phyloP scores from a whole-genome alignment of 2,113 vertebrate species.

The Datnioides undecimradiatus region DNA sequence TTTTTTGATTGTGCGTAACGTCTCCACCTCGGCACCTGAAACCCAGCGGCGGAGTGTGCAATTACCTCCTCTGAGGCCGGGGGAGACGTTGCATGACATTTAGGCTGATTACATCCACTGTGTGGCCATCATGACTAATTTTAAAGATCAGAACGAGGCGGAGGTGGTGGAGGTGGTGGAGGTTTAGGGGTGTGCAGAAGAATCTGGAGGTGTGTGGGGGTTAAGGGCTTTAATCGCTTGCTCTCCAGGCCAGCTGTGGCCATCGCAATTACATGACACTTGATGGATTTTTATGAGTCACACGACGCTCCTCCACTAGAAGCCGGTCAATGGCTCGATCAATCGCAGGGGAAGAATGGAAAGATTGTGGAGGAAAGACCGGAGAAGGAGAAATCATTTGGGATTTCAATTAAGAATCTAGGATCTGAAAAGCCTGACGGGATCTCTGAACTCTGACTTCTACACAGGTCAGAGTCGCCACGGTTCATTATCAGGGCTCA shows the following conservation, averaged over 20 bases:
- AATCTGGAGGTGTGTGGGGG: not conserved
- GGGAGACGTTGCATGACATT: slow-evolving; percentile 32
- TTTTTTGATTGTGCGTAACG: slow-evolving; percentile 10
- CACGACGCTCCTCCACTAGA: not conserved
- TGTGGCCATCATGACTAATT: slow-evolving; percentile 5
- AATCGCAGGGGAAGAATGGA: not conserved
- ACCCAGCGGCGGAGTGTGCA: not conserved
- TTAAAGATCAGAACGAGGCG: not conserved
- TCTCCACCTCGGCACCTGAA: slow-evolving; percentile 22
- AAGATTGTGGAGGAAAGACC: not conserved
- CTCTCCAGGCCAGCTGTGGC: not conserved
- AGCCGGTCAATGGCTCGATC: not conserved
- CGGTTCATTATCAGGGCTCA: too few species aligned
- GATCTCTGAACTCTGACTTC: too few species aligned
- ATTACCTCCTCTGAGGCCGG: slow-evolving; percentile 22
- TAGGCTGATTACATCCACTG: slow-evolving; percentile 8
- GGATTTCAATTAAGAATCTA: too few species aligned
- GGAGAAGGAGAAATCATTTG: too few species aligned
- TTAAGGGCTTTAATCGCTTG: not conserved
- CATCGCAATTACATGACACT: not conserved
- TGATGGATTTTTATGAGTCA: slow-evolving; percentile 4
- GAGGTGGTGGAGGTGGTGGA: not conserved
- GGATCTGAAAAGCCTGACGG: too few species aligned
- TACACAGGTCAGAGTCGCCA: too few species aligned
- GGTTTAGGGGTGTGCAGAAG: not conserved